These are phyloP conservation scores for Tupaia tana DNA, from an alignment of 2,113 vertebrate species.

Conservation along the genomic window DNA sequence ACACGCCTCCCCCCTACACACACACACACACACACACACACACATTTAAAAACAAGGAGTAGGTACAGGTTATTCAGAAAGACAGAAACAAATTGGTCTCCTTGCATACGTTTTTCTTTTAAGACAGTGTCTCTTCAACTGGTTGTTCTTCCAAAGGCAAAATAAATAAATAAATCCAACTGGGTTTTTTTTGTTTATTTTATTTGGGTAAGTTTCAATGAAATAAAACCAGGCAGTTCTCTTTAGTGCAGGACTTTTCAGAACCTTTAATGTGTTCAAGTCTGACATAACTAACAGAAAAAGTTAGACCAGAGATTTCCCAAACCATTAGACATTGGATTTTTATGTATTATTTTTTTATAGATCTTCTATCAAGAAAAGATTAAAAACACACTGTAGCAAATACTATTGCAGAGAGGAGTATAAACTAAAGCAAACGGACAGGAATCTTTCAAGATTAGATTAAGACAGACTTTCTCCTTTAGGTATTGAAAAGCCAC, in stretches of 20 bases:
- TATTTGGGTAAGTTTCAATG: background rate
- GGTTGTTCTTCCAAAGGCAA: background rate
- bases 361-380: background rate
- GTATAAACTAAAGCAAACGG: background rate
- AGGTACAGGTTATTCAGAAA: background rate
- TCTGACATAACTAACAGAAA: background rate
- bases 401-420: background rate
- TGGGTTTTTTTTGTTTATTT: background rate
- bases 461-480: conserved; percentile 31
- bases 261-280: background rate
- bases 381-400: background rate
- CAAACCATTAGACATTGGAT: background rate
- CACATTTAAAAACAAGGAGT: accelerated
- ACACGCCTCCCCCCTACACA: too few relatives aligned
- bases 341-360: background rate
- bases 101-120: background rate
- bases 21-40: background rate
- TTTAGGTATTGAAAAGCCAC: background rate
- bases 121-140: background rate
- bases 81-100: background rate
- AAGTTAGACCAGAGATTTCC: background rate
- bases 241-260: background rate
- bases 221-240: background rate
- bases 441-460: background rate
- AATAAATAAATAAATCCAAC: too few relatives aligned